Base-by-base conservation (phyloP, 2,888 invertebrate genomes). In the Drosophila parthenogenetica region DNA sequence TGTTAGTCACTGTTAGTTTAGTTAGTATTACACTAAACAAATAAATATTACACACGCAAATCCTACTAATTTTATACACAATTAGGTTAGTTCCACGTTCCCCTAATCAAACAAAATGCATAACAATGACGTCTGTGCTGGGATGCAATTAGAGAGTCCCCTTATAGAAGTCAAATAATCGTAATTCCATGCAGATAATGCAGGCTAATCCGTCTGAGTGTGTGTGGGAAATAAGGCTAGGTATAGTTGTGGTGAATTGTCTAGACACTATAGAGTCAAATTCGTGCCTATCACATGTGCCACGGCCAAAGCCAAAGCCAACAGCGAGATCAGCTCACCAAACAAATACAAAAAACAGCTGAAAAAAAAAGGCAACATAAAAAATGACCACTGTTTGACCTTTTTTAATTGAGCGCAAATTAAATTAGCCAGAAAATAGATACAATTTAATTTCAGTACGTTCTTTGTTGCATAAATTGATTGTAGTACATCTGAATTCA, bases 321-420 rank as follows among this genome's bases (percentile, higher is more conserved):
- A 58, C 48, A 19, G 62, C 53, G 57, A 70, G 62, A 72, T 79
- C 71, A 71, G 65, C 71, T 65, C 76, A 71, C 54, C 59, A 69
- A 63, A 82, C 82, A 69, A 67, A 11, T 13, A 13, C 13, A 35
- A 13, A 35, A 13, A 35, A 35, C 11, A 35, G 13, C 13, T 8
- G 8, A 11, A 35, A 35, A 25, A 19, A 29, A 29, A 29, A 29
- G 29, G 7, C 35, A 35, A 35, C 35, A 29, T 29, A 35, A 35
- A 35, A 39, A 75, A 71, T 57, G 77, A 78, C 81, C 79, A 70
- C 70, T 84, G 69, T 69, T 80, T 83, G 90, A 89, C 87, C 86
- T 89, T 79, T 89, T 86, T 89, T 90, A 86, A 85, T 89, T 86
- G 90, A 84, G 74, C 89, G 71, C 68, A 87, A 86, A 86, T 89